Evolutionary conservation across 2,888 invertebrate genomes (phyloP).

Genomic region (Apantesis nais): DNA sequence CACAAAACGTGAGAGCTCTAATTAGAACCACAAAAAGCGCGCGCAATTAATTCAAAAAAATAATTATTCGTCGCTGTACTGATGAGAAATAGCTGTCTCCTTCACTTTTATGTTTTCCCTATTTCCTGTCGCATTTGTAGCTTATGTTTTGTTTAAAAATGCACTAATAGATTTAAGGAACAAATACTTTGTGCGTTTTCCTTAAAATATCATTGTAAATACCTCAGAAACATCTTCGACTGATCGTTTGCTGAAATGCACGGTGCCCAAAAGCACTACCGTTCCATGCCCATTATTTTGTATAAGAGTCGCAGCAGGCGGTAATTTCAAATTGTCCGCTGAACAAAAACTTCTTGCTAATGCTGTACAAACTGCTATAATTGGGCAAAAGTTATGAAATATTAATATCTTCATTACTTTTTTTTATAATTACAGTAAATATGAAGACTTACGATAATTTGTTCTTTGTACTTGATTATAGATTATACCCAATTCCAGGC

Average conservation of each 20-base stretch:
- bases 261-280: conserved; percentile 78
- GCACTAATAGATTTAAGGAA: too few relatives aligned
- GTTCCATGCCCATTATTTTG: conserved; percentile 67
- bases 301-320: conserved; percentile 67
- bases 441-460: conserved; percentile 6
- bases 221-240: conserved; percentile 78
- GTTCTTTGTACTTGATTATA: conserved; percentile 35
- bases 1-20: too few relatives aligned
- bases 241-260: conserved; percentile 80
- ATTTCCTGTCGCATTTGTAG: too few relatives aligned
- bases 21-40: too few relatives aligned
- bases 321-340: conserved; percentile 46
- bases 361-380: conserved; percentile 34
- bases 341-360: conserved; percentile 23
- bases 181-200: too few relatives aligned
- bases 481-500: conserved; percentile 43
- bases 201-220: conserved; percentile 10
- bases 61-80: too few relatives aligned
- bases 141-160: too few relatives aligned
- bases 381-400: neutral
- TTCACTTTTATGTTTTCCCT: too few relatives aligned
- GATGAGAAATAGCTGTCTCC: too few relatives aligned
- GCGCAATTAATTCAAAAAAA: too few relatives aligned
- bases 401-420: neutral
- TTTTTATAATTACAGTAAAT: neutral